These are phyloP conservation scores for Lasius platythorax DNA, from an alignment of 2,888 invertebrate genomes.

Conservation along the genomic window DNA sequence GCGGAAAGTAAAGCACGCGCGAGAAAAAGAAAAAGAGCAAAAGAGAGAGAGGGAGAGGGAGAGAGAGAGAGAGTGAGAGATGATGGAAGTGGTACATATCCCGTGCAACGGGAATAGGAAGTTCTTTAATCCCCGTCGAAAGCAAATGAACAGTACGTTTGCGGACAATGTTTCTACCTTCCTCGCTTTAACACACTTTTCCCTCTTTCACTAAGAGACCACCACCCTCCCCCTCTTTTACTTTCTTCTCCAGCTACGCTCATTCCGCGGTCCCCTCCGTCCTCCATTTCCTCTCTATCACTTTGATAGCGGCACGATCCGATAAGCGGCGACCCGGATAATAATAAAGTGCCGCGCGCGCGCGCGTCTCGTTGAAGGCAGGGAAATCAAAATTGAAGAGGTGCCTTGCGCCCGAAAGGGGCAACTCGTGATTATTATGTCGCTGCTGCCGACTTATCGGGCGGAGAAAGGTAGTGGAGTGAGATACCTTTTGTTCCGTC, in stretches of 20 bases:
- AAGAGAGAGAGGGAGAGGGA: constrained; percentile 8
- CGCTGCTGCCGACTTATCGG: constrained; percentile 22
- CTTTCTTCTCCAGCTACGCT: not conserved
- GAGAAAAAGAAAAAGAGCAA: constrained; percentile 29
- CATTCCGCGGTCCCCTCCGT: not conserved
- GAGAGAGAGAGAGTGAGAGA: not conserved
- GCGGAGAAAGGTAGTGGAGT: not conserved
- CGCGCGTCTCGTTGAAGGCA: not conserved
- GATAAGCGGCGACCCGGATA: constrained; percentile 35
- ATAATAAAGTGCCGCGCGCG: not conserved
- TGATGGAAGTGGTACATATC: not conserved
- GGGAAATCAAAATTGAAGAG: constrained; percentile 32
- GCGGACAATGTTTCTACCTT: constrained; percentile 73
- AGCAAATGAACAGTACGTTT: constrained; percentile 79
- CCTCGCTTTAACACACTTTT: constrained; percentile 17
- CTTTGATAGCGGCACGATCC: not conserved
- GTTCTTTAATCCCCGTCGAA: constrained; percentile 80
- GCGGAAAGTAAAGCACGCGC: constrained; percentile 43
- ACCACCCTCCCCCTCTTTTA: not conserved
- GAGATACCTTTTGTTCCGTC: constrained; percentile 34
- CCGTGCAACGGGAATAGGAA: constrained; percentile 66
- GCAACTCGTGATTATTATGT: constrained; percentile 35
- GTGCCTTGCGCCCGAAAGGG: not conserved
- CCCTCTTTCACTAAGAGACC: not conserved
- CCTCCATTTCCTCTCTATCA: constrained; percentile 45